phyloP scores from a whole-genome alignment of 2,113 vertebrate genomes.

The Apaloderma vittatum region DNA sequence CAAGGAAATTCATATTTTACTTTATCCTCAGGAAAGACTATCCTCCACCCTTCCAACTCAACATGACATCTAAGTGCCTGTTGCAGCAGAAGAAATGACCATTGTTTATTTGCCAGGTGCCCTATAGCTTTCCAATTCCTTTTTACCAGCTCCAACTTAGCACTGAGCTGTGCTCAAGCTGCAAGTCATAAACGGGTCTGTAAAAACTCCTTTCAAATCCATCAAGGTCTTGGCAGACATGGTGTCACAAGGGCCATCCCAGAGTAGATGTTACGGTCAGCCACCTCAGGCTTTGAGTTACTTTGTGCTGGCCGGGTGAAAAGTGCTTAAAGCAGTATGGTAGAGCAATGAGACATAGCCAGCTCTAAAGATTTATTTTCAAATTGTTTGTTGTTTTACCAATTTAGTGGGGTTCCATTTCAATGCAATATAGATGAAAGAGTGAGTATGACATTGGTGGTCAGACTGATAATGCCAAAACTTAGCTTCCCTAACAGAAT shows the following conservation, averaged over 20 bases:
- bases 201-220: neutral
- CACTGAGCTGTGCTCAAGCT: neutral
- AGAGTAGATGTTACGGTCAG: neutral
- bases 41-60: neutral
- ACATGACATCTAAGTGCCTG: neutral
- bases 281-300: neutral
- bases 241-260: neutral
- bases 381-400: neutral
- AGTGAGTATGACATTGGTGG: neutral
- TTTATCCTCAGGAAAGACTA: neutral
- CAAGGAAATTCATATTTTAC: neutral
- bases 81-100: neutral
- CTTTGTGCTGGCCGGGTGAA: neutral
- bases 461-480: neutral
- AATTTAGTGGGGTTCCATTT: neutral
- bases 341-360: neutral
- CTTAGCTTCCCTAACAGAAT: neutral
- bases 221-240: neutral
- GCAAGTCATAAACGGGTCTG: fast-evolving
- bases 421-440: neutral
- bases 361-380: neutral
- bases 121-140: neutral
- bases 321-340: neutral
- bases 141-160: neutral
- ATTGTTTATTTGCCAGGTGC: neutral